Base-by-base conservation (phyloP, 2,797 vertebrate genomes). In the Sebastolobus altivelis region DNA sequence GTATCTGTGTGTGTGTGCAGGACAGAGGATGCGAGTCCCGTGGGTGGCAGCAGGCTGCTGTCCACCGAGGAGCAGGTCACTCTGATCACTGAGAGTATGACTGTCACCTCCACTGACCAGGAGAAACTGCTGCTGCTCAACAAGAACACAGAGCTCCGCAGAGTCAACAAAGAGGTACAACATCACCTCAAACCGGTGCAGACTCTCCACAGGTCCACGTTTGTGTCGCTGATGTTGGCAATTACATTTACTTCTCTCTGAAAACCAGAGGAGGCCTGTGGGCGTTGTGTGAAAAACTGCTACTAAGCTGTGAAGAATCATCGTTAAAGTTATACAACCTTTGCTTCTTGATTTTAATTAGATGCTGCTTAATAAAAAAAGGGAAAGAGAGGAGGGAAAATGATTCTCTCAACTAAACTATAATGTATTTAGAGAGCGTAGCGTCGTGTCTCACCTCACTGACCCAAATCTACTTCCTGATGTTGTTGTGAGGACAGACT, bases 51-150 rank as follows among this genome's bases (percentile, higher is more conserved):
- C 83, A 71, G 89, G 38, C 83, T 95, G 65, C 70, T 93, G 78
- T 94, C 94, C 35, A 93, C 89, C 0, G 95, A 96, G 75, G 96
- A 96, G 59, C 93, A 95, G 56, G 77, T 93, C 76, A 96, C 95
- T 43, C 92, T 96, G 88, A 95, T 96, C 90, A 95, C 95, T 0
- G 96, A 96, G 79, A 97, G 95, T 72, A 95, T 96, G 95, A 94
- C 93, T 2, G 92, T 96, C 84, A 96, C 96, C 56, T 96, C 95
- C 18, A 92, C 89, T 1, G 95, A 97, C 82, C 95, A 96, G 87
- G 96, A 97, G 85, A 97, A 97, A 69, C 89, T 97, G 69, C 92
- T 95, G 81, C 93, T 97, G 40, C 94, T 97, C 65, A 95, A 96
- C 93, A 97, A 88, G 87, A 97, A 97, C 94, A 97, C 96, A 0